Evolutionary conservation across 1,140 invertebrate species (phyloP), one percentile per base, ranked within the genome.

Genomic region (Cydia fagiglandana): DNA sequence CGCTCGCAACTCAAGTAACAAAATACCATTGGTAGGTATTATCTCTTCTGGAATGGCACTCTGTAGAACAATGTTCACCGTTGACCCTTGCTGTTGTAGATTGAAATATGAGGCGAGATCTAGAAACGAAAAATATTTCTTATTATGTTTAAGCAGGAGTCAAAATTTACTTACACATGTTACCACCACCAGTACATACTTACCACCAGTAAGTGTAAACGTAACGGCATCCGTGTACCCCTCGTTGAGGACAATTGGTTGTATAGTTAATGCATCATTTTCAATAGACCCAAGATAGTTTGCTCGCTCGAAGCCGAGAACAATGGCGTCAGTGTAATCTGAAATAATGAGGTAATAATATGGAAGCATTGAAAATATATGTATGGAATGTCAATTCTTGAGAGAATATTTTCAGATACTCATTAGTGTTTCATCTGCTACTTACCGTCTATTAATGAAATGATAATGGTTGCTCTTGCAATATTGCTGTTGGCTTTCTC

Each of bases 251-350:
- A 56, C 20, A 28, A 76, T 76, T 34, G 75, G 53, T 41, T 61
- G 20, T 34, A 76, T n/a, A 24, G 6, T 64, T 5, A 61, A 34
- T 13, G 30, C 38, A 20, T 73, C 47, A 64, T 73, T 73, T 47
- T 73, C 64, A n/a, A 76, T 73, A 2, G 50, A 64, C 7, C 75
- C 75, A 1, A 76, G 12, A 24, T 76, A 76, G 45, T 34, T 76
- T n/a, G 24, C n/a, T 45, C 53, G 24, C 15, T 76, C 75, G 34
- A 76, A 76, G 2, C 68, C 75, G 24, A 76, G 68, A 5, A 73
- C 5, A n/a, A 17, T 6, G 4, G 45, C 56, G 13, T 66, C 34
- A 41, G 53, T 41, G 15, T 68, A 24, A 56, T 76, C 75, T 77
- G 64, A 15, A 66, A 74, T 24, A 17, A 20, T 9, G 4, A 41